These are phyloP conservation scores for Drosophila baimaii DNA, from an alignment of 1,140 invertebrate species.

Conservation along the genomic window DNA sequence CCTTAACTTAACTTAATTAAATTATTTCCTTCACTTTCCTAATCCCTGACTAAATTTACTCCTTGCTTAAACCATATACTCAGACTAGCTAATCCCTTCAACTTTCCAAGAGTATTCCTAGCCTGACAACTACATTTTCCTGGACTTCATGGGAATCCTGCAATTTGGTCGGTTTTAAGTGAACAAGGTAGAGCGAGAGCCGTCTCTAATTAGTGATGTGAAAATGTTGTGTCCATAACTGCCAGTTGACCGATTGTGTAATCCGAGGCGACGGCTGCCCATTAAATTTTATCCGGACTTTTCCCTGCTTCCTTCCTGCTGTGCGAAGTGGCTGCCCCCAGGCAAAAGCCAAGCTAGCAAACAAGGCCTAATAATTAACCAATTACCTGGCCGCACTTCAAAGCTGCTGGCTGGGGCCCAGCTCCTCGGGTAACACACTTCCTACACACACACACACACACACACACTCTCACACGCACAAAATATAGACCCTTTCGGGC, in stretches of 20 bases:
- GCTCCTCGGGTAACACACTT: constrained; percentile 34
- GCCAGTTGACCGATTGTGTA: constrained; percentile 38
- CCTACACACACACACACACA: constrained; percentile 1
- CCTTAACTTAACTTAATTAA: too few species aligned
- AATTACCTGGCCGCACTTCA: constrained; percentile 63
- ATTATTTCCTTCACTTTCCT: background rate
- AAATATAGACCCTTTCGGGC: constrained; percentile 11
- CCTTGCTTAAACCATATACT: background rate
- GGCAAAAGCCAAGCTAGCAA: constrained; percentile 33
- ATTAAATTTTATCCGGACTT: constrained; percentile 35
- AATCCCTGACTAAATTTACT: background rate
- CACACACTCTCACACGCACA: background rate
- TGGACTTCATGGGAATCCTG: background rate
- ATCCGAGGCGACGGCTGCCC: constrained; percentile 14
- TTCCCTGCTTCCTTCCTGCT: constrained; percentile 23
- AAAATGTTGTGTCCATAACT: constrained; percentile 52
- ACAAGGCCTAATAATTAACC: constrained; percentile 65
- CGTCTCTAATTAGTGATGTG: constrained; percentile 36
- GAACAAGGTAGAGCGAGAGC: background rate
- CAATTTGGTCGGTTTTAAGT: constrained; percentile 18
- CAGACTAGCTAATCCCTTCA: background rate
- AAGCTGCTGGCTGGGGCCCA: constrained; percentile 36
- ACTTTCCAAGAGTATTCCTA: background rate
- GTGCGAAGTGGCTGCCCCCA: constrained; percentile 1
- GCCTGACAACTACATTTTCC: background rate